Conservation (phyloP, 2,888 invertebrate genomes). For the Drosophila koepferae region DNA sequence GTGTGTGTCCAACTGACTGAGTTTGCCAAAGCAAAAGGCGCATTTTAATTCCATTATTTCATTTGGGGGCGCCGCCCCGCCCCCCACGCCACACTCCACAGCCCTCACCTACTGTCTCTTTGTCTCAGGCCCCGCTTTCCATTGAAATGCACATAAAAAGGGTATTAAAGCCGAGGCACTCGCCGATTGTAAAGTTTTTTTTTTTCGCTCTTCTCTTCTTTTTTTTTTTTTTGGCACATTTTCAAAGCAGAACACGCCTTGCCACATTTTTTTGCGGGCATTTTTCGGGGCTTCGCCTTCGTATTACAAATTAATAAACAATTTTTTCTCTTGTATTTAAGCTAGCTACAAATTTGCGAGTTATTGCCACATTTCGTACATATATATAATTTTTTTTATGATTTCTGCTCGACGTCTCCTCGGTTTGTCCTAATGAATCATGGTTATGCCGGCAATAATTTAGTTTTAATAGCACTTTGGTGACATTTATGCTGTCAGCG, state of each 20-base stretch:
- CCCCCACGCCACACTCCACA: not conserved
- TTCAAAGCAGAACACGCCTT: constrained; percentile 58
- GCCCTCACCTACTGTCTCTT: constrained; percentile 1
- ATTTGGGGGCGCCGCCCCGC: constrained; percentile 35
- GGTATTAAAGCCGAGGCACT: constrained; percentile 63
- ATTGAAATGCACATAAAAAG: constrained; percentile 71
- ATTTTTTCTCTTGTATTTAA: constrained; percentile 55
- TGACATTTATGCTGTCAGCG: constrained; percentile 81
- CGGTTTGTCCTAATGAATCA: constrained; percentile 68
- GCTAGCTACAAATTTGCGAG: constrained; percentile 75
- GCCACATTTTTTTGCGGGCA: constrained; percentile 23
- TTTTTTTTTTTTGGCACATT: constrained; percentile 57
- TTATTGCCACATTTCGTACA: constrained; percentile 55
- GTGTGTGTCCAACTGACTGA: constrained; percentile 73
- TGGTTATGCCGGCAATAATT: constrained; percentile 79
- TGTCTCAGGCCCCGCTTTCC: constrained; percentile 23
- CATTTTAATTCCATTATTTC: constrained; percentile 74
- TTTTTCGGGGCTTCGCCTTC: constrained; percentile 36
- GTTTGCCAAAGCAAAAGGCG: constrained; percentile 67
- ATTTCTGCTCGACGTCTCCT: constrained; percentile 41
- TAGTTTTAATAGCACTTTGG: constrained; percentile 78
- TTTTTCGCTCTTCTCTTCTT: not conserved
- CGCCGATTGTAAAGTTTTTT: constrained; percentile 46
- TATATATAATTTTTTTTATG: constrained; percentile 42
- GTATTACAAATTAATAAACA: constrained; percentile 73